A percentile compares a stretch with the other conserved stretches of the same genome.
phyloP scores from a whole-genome alignment of 2,113 vertebrate genomes.

The Periophthalmodon schlosseri region DNA sequence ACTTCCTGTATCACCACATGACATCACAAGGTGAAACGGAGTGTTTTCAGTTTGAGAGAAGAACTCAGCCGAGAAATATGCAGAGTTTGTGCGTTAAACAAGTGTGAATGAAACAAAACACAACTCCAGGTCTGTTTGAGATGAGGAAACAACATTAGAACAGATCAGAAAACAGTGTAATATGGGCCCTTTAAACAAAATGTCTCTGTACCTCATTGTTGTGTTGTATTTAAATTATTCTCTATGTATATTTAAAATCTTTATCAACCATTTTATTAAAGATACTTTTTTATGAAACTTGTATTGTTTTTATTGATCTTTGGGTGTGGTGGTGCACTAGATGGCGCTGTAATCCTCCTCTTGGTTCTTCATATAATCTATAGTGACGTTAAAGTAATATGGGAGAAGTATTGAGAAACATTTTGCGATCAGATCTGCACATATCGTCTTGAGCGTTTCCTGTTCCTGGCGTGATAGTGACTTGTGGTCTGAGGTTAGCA shows the following conservation, averaged over 20 bases:
- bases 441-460: conserved; percentile 29
- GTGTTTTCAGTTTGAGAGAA: no score
- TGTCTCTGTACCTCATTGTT: not conserved
- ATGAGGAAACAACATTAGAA: no score
- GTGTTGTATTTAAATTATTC: conserved; percentile 14
- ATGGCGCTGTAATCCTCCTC: conserved; percentile 28
- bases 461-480: not conserved
- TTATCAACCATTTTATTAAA: conserved; percentile 10
- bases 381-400: not conserved
- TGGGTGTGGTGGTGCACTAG: conserved; percentile 35
- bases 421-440: conserved; percentile 8
- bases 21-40: no score
- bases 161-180: no score
- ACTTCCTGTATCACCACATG: no score
- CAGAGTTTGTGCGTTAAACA: no score
- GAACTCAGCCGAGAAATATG: no score
- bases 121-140: no score
- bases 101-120: no score
- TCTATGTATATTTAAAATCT: conserved; percentile 35
- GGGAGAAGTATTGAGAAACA: not conserved
- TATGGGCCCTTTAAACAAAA: no score
- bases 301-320: conserved; percentile 7
- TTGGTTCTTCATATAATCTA: not conserved
- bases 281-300: conserved; percentile 11
- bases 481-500: conserved; percentile 7